Base-by-base conservation (phyloP, 2,888 invertebrate species). In the Protophormia terraenovae region DNA sequence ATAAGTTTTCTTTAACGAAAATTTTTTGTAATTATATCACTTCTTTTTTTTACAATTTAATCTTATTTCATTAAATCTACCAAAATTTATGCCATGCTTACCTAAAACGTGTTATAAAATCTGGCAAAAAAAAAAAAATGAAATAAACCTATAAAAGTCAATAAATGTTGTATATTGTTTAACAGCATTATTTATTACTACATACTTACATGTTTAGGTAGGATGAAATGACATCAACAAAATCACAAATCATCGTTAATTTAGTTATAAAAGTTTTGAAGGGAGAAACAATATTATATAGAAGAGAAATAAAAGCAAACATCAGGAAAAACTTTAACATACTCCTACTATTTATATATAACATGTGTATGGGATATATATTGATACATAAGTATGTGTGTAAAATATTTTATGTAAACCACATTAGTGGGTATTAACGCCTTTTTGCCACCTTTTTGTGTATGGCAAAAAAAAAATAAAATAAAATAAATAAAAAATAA, bases 161-260 rank as follows among this genome's bases (percentile, higher is more conserved):
- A 71, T 71, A 79, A 62, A 79, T 71, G 29, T 66, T 66, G 14
- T 77, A 69, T 47, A 24, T 5, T 67, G 66, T 62, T 79, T 75
- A 79, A 79, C 75, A 79, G 64, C 75, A 71, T 83, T 83, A 83
- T 83, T 83, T 83, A 83, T 75, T 45, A 69, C 79, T 47, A 38
- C 53, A 60, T 22, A 38, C 27, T 58, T 60, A 19, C 12, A 58
- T 16, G 10, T 53, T 19, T 45, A 60, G 50, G 19, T 2, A 24
- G 22, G 6, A 0, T 29, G 6, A 62, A 10, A 60, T 8, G 16
- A 55, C 55, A 45, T 64, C 50, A 67, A 79, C 53, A 81, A 73
- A 77, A 78, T 77, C 78, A 82, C 85, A 81, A 84, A 82, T 82
- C 82, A 85, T 85, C 78, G 78, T 85, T 78, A 82, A 78, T 85